Evolutionary conservation across 2,113 vertebrate genomes (phyloP).

Genomic region (Craseonycteris thonglongyai): DNA sequence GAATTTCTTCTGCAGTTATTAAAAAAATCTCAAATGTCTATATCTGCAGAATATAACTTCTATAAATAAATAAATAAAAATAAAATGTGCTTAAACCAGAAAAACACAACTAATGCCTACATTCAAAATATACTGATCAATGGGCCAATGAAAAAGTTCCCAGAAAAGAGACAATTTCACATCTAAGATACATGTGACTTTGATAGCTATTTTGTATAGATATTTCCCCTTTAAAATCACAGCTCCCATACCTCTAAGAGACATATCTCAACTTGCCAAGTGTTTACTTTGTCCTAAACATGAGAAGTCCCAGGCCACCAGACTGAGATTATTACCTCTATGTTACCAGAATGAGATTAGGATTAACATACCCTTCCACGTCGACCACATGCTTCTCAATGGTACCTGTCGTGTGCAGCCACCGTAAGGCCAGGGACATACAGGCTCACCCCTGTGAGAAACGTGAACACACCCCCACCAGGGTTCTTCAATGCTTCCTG

Average conservation of each 20-base stretch:
- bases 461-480: rapidly evolving
- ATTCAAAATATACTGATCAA: not conserved
- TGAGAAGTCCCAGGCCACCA: not conserved
- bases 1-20: conserved; percentile 89
- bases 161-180: not conserved
- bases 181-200: not conserved
- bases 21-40: conserved; percentile 94
- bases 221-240: not conserved
- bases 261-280: not conserved
- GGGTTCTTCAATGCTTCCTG: rapidly evolving
- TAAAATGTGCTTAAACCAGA: not conserved
- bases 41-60: conserved; percentile 99
- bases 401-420: not conserved
- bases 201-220: not conserved
- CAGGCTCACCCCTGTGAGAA: rapidly evolving
- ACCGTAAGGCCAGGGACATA: rapidly evolving
- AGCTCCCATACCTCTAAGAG: not conserved
- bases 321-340: not conserved
- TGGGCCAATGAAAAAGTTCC: not conserved
- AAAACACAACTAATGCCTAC: not conserved
- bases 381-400: not conserved
- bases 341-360: not conserved
- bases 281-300: not conserved
- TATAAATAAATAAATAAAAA: conserved; percentile 67
- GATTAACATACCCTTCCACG: not conserved